Evolutionary conservation across 2,797 vertebrate species (phyloP).

Genomic region (Chrosomus eos): DNA sequence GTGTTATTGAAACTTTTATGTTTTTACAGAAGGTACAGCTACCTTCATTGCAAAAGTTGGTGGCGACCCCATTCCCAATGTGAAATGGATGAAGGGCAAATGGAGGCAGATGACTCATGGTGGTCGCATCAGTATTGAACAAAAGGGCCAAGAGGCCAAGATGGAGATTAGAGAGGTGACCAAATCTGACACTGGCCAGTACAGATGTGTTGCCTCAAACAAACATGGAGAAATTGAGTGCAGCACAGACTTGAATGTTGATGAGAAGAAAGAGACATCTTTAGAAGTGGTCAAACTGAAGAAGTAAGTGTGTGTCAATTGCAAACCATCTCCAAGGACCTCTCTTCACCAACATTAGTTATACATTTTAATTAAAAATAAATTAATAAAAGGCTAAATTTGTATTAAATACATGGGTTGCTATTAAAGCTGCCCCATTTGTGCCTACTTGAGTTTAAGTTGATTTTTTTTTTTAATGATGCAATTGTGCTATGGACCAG

Average conservation of each 20-base stretch:
- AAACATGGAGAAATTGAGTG: slow-evolving; percentile 94
- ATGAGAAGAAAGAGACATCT: slow-evolving; percentile 84
- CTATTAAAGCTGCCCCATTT: not conserved
- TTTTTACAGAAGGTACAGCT: slow-evolving; percentile 79
- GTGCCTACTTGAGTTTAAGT: not conserved
- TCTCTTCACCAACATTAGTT: not conserved
- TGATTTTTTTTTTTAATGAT: no score
- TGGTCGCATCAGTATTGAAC: slow-evolving; percentile 88
- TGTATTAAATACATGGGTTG: not conserved
- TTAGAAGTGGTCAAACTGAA: slow-evolving; percentile 92
- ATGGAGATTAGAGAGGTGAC: slow-evolving; percentile 91
- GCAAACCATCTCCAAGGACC: not conserved
- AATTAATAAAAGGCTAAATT: not conserved
- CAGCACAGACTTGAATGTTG: slow-evolving; percentile 86
- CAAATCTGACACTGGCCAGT: slow-evolving; percentile 94
- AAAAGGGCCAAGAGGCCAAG: slow-evolving; percentile 92
- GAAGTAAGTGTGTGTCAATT: slow-evolving; percentile 80
- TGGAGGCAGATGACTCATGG: slow-evolving; percentile 96
- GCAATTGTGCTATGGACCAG: not conserved
- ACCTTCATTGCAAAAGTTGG: slow-evolving; percentile 96
- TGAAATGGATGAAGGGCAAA: slow-evolving; percentile 99
- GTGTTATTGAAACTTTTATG: not conserved
- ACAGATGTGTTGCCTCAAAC: slow-evolving; percentile 93
- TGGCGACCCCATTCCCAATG: slow-evolving; percentile 94
- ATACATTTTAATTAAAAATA: not conserved